Evolutionary conservation across 2,888 invertebrate species (phyloP).

Genomic region (Dolomedes plantarius): DNA sequence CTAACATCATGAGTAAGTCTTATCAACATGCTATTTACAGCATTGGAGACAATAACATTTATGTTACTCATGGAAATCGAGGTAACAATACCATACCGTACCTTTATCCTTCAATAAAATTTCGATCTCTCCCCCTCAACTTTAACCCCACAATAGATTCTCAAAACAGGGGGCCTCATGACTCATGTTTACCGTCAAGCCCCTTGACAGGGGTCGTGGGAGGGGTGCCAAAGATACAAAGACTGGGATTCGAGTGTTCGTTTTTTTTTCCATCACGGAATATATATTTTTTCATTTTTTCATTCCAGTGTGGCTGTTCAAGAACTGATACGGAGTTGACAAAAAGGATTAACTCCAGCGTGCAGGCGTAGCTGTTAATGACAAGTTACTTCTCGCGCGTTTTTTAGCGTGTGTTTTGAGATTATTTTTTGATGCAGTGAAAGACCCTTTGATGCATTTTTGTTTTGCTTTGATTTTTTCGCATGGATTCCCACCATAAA

Average conservation of each 20-base stretch:
- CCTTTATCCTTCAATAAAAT: not conserved
- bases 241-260: conserved; percentile 34
- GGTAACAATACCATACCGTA: not conserved
- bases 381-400: conserved; percentile 31
- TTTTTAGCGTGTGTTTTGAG: not conserved
- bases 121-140: conserved; percentile 6
- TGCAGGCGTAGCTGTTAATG: conserved; percentile 31
- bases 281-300: conserved; percentile 16
- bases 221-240: conserved; percentile 48
- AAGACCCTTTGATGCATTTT: not conserved
- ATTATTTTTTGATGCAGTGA: not conserved
- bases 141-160: not conserved
- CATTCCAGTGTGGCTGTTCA: conserved; percentile 29
- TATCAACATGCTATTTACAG: no score
- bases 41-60: no score
- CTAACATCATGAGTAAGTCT: no score
- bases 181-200: conserved; percentile 51
- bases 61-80: no score
- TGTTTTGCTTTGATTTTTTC: not conserved
- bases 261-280: not conserved
- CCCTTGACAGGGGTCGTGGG: conserved; percentile 45
- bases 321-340: conserved; percentile 54
- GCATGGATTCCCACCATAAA: no score
- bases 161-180: conserved; percentile 22
- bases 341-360: conserved; percentile 53